Conservation (phyloP, 1,140 invertebrate genomes). For the Conus ventricosus region DNA sequence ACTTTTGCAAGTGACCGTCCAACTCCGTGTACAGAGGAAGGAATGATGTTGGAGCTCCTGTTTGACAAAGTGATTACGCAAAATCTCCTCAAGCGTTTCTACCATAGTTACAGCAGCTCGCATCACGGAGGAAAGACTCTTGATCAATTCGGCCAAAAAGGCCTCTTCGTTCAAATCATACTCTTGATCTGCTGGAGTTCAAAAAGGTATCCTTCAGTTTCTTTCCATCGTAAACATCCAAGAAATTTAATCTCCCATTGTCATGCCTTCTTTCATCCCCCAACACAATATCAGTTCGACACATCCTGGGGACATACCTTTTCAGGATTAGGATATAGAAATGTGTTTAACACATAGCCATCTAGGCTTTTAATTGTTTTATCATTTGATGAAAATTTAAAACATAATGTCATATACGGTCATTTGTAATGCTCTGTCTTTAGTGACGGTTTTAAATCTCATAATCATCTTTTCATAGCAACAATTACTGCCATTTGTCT, state of each 20-base stretch:
- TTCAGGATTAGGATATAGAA: no score
- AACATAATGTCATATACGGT: no score
- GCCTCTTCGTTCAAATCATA: conserved; percentile 28
- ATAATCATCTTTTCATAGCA: no score
- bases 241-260: conserved; percentile 42
- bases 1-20: conserved; percentile 15
- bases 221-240: not conserved
- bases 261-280: conserved; percentile 36
- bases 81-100: conserved; percentile 30
- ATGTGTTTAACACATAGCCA: no score
- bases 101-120: conserved; percentile 28
- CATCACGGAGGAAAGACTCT: conserved; percentile 25
- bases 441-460: no score
- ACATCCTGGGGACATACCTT: conserved; percentile 33
- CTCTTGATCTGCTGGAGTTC: not conserved
- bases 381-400: no score
- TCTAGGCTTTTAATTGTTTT: no score
- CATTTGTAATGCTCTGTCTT: no score
- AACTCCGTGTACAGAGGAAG: conserved; percentile 29
- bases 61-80: conserved; percentile 7
- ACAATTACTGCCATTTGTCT: no score
- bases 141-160: conserved; percentile 19
- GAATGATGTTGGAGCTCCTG: conserved; percentile 17
- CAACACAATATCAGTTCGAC: conserved; percentile 29
- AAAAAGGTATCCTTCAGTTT: conserved; percentile 21